Conservation (phyloP, 2,888 invertebrate genomes). For the Nowickia ferox region DNA sequence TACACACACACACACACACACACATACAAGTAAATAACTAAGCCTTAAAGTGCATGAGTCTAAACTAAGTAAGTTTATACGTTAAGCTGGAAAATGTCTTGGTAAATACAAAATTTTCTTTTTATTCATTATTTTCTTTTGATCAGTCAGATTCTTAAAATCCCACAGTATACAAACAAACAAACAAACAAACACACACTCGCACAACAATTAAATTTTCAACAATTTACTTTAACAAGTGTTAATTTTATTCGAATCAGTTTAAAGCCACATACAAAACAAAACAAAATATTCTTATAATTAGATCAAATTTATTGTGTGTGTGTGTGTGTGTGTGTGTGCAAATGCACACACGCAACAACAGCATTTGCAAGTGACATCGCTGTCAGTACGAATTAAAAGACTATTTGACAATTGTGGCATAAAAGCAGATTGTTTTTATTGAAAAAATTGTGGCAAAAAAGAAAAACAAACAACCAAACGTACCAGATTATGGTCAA, state of each 20-base stretch:
- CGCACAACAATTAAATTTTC: neutral
- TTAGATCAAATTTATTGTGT: conserved; percentile 37
- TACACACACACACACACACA: too few species aligned
- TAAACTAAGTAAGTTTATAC: neutral
- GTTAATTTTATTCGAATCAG: conserved; percentile 32
- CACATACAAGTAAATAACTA: conserved; percentile 4
- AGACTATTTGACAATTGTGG: conserved; percentile 61
- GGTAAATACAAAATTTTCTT: neutral
- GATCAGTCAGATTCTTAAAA: conserved; percentile 4
- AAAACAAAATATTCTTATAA: conserved; percentile 11
- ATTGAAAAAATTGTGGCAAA: conserved; percentile 39
- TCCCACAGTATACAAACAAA: neutral
- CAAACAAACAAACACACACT: neutral
- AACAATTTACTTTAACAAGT: conserved; percentile 25
- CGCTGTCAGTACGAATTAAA: conserved; percentile 62
- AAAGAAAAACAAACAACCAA: conserved; percentile 43
- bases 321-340: neutral
- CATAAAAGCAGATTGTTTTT: conserved; percentile 52
- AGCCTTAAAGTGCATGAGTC: neutral
- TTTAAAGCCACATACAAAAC: conserved; percentile 20
- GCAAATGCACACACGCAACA: neutral
- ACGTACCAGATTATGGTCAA: conserved; percentile 42
- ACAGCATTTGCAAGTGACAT: conserved; percentile 56
- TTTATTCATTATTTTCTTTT: neutral
- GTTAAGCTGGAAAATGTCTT: neutral